Evolutionary conservation across 2,888 invertebrate species (phyloP).

Genomic region (Leuctra nigra): DNA sequence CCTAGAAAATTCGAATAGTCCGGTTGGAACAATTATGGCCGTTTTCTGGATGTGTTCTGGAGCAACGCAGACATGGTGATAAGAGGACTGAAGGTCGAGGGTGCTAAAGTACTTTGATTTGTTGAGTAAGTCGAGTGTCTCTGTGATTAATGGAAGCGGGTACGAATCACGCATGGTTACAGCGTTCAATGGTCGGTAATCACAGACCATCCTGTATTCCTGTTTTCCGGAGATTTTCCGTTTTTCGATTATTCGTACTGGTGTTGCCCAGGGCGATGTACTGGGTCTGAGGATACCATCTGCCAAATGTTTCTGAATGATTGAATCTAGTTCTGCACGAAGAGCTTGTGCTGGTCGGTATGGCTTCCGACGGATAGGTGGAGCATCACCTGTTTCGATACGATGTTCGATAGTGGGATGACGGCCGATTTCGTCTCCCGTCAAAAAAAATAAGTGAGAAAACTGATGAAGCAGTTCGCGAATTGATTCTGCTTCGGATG

Average conservation of each 20-base stretch:
- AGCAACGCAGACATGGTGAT: constrained; percentile 7
- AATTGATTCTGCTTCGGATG: not conserved
- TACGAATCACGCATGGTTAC: constrained; percentile 33
- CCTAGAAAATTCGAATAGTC: constrained; percentile 21
- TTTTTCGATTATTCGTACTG: constrained; percentile 36
- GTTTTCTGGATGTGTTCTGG: constrained; percentile 6
- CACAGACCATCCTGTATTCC: constrained; percentile 32
- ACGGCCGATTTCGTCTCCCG: not conserved
- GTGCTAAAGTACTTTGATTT: constrained; percentile 26
- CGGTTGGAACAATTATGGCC: constrained; percentile 6
- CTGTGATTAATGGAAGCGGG: constrained; percentile 33
- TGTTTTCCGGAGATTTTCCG: constrained; percentile 29
- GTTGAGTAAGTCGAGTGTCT: constrained; percentile 34
- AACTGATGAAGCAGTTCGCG: not conserved
- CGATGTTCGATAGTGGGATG: not conserved
- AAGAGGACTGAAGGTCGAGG: constrained; percentile 11
- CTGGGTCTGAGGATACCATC: constrained; percentile 30
- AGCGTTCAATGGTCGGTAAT: constrained; percentile 33
- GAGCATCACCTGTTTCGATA: not conserved
- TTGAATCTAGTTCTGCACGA: constrained; percentile 9
- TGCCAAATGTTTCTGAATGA: too few relatives aligned
- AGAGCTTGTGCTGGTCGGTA: not conserved
- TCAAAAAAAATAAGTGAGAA: not conserved
- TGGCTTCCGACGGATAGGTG: not conserved
- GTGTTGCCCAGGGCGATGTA: constrained; percentile 34